These are phyloP conservation scores for Epinephelus awoara DNA, from an alignment of 2,797 vertebrate genomes.

Conservation along the genomic window DNA sequence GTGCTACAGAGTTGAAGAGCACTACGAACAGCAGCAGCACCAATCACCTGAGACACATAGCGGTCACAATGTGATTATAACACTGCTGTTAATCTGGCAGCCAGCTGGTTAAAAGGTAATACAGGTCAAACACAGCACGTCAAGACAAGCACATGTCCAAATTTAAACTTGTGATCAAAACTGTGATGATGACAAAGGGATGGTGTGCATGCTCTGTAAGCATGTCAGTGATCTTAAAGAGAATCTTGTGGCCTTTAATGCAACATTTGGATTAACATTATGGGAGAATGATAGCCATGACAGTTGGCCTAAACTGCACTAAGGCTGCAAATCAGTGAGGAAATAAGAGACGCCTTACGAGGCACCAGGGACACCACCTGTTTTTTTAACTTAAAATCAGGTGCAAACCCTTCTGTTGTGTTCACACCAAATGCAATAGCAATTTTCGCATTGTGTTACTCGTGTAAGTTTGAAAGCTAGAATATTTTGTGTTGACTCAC, in stretches of 20 bases:
- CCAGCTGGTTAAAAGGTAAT: conserved; percentile 2
- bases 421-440: too few species aligned
- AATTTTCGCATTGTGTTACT: too few species aligned
- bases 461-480: too few species aligned
- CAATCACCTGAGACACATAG: conserved; percentile 1
- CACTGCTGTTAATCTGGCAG: neutral
- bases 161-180: conserved; percentile 7
- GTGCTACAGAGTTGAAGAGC: neutral
- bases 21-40: neutral
- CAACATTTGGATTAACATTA: too few species aligned
- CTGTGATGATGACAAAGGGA: neutral
- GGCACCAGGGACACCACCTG: too few species aligned
- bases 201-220: neutral
- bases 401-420: too few species aligned
- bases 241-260: neutral
- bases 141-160: neutral
- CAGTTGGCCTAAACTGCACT: too few species aligned
- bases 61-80: conserved; percentile 36
- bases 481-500: too few species aligned
- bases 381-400: too few species aligned
- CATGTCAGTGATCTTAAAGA: neutral
- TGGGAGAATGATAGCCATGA: too few species aligned
- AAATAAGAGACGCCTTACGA: too few species aligned
- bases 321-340: too few species aligned
- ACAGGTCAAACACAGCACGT: conserved; percentile 8